Evolutionary conservation across 2,113 vertebrate species (phyloP).

Genomic region (Mastomys coucha): DNA sequence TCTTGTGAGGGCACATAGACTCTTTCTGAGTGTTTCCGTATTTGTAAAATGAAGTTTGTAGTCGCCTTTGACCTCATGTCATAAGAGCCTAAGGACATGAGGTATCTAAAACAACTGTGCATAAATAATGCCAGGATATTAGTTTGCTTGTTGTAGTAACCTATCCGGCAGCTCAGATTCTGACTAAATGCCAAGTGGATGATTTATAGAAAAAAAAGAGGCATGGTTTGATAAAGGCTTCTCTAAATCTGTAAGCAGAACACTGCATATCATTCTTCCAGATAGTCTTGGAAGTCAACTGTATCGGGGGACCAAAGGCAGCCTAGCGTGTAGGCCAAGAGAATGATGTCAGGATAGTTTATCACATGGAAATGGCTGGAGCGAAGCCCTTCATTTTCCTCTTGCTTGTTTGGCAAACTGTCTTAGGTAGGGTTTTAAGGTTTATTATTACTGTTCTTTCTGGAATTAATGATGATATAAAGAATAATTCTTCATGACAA

Average conservation of each 20-base stretch:
- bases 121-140: not conserved
- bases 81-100: not conserved
- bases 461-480: constrained; percentile 40
- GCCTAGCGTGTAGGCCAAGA: constrained; percentile 20
- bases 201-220: constrained; percentile 40
- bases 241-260: constrained; percentile 6
- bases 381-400: constrained; percentile 1
- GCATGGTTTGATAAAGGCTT: not conserved
- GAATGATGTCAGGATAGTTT: not conserved
- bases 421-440: constrained; percentile 20
- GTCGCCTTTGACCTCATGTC: constrained; percentile 3
- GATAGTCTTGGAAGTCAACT: not conserved
- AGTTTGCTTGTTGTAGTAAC: constrained; percentile 22
- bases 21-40: not conserved
- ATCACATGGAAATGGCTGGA: not conserved
- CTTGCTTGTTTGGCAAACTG: not conserved
- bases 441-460: constrained; percentile 41
- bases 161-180: not conserved
- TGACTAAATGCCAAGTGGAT: constrained; percentile 16
- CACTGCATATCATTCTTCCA: not conserved
- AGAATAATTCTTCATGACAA: constrained; percentile 10
- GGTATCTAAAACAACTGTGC: not conserved
- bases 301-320: constrained; percentile 14
- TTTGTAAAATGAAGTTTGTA: constrained; percentile 5
- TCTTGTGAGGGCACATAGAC: not conserved